A percentile compares a stretch with the other conserved stretches of the same genome.
phyloP scores from a whole-genome alignment of 2,888 invertebrate species.

The Enoplolaimus lenunculus region DNA sequence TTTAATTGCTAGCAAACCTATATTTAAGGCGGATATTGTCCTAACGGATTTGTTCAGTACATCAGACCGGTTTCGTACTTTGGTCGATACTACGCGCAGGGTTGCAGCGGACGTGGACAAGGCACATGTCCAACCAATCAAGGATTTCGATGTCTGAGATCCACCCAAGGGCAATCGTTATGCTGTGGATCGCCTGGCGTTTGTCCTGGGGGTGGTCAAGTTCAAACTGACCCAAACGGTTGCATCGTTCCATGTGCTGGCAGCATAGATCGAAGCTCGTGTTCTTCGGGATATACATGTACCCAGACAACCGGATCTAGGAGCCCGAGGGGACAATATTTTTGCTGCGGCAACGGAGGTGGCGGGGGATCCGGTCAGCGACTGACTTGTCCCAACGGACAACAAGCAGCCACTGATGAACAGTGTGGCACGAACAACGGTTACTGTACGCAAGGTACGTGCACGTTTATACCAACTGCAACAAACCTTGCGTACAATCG shows the following conservation, averaged over 20 bases:
- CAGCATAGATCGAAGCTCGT: not conserved
- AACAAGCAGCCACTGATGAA: not conserved
- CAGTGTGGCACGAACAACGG: not conserved
- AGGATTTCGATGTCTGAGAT: constrained; percentile 4
- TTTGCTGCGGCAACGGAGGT: not conserved
- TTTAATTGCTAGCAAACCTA: too few species aligned
- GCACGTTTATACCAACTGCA: too few species aligned
- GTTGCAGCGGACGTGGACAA: not conserved
- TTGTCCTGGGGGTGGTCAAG: not conserved
- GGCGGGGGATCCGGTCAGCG: not conserved
- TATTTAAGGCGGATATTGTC: constrained; percentile 17
- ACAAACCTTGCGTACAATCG: not conserved
- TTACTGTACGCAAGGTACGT: not conserved
- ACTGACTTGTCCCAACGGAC: not conserved
- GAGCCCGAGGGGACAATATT: not conserved
- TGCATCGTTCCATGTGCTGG: not conserved
- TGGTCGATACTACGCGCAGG: constrained; percentile 1
- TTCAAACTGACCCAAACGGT: not conserved
- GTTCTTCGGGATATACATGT: not conserved
- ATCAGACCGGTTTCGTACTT: not conserved
- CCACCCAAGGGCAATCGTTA: not conserved
- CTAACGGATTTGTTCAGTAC: not conserved
- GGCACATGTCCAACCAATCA: not conserved
- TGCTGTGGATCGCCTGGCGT: not conserved
- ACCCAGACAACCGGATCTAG: not conserved